A percentile compares a stretch with the other conserved stretches of the same genome.
Evolutionary conservation across 2,113 vertebrate genomes (phyloP).

Genomic region (Osmerus mordax): DNA sequence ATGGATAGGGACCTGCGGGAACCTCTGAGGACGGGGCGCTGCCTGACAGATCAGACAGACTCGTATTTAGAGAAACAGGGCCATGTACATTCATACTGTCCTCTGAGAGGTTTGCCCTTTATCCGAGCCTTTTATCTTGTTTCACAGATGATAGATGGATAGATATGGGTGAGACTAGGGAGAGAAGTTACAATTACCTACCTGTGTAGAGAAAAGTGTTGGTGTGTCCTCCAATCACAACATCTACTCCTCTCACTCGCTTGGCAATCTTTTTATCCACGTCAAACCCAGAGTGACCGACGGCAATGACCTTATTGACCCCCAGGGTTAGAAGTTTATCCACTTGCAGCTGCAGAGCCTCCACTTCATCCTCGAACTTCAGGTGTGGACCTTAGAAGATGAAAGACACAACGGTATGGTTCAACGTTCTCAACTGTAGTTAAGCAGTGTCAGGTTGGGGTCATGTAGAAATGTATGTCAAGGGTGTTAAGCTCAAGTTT

Average conservation of each 20-base stretch:
- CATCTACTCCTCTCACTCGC: slow-evolving; percentile 81
- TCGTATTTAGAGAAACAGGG: no score
- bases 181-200: slow-evolving; percentile 45
- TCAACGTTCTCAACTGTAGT: no score
- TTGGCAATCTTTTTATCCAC: slow-evolving; percentile 83
- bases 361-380: slow-evolving; percentile 82
- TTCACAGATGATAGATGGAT: no score
- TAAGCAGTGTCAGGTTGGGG: no score
- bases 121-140: no score
- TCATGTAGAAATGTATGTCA: no score
- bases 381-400: slow-evolving; percentile 69
- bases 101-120: no score
- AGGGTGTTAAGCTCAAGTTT: no score
- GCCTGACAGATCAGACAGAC: slow-evolving; percentile 60
- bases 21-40: slow-evolving; percentile 75
- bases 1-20: slow-evolving; percentile 80
- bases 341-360: slow-evolving; percentile 77
- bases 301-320: slow-evolving; percentile 87
- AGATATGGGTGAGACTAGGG: no score
- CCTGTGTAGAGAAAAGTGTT: slow-evolving; percentile 94
- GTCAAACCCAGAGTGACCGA: slow-evolving; percentile 88
- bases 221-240: slow-evolving; percentile 89
- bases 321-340: slow-evolving; percentile 75
- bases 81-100: no score
- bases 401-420: no score